Evolutionary conservation across 2,113 vertebrate species (phyloP), one percentile per base, ranked within the genome.

Genomic region (Morone saxatilis): DNA sequence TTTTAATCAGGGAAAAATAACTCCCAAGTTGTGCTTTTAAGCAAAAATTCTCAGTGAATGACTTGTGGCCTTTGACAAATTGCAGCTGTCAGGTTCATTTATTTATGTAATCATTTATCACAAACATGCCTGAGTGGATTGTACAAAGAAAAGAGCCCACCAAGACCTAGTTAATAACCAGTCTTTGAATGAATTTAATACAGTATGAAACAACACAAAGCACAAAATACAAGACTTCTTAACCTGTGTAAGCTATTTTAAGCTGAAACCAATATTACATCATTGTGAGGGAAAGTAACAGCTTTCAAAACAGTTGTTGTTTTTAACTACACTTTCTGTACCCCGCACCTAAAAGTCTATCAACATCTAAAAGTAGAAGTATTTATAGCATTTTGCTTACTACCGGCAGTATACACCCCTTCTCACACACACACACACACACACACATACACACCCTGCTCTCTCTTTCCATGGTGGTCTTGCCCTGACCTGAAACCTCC

Each of bases 401-500:
- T 66, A 66, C 4, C 41, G 63, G 62, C 56, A 63, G 1, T 1
- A 17, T 31, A 70, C 50, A 74, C 13, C 51, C 11, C 3, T 38
- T 1, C 47, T 70, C 59, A 54, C 53, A 47, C n/a, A 53, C 70
- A 69, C 59, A 54, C 53, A 47, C n/a, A 53, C 70, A 69, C 38
- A 62, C 56, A 48, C 12, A 7, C 7, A 13, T 25, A 25, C 25
- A 53, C 19, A 51, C 53, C 1, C 13, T 66, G 62, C 61, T 40
- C 67, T 84, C 77, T 86, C 72, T 89, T 74, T 63, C 62, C 66
- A 45, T 56, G 86, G 87, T 92, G 89, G 89, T 88, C 89, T 71
- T 25, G 14, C 60, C 63, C 81, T 86, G 91, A 94, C 88, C 84
- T 83, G 70, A 81, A 86, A 43, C 80, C 85, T 84, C 76, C 83